phyloP scores from a whole-genome alignment of 2,888 invertebrate species.

The Notodonta dromedarius region DNA sequence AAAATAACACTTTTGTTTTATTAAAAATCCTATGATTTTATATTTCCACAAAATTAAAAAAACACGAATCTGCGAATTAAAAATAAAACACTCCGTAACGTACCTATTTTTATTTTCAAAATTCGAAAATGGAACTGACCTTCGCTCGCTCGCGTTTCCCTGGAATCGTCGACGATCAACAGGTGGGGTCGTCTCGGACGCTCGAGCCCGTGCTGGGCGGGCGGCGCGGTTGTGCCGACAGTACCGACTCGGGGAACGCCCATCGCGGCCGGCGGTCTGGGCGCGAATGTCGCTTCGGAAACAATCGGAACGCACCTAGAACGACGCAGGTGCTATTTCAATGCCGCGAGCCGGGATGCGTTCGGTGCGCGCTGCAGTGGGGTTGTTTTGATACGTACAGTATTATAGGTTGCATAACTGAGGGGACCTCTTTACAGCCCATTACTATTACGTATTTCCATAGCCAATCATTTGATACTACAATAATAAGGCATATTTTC shows the following conservation, averaged over 20 bases:
- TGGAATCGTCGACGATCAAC: conserved; percentile 80
- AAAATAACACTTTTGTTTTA: no score
- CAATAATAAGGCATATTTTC: no score
- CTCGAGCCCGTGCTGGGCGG: conserved; percentile 63
- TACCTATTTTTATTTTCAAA: conserved; percentile 12
- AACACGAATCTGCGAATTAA: neutral
- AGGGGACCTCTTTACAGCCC: no score
- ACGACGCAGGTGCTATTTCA: conserved; percentile 31
- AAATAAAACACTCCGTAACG: neutral
- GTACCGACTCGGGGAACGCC: conserved; percentile 69
- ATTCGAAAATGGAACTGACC: conserved; percentile 51
- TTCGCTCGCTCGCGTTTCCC: conserved; percentile 68
- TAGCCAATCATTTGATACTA: no score
- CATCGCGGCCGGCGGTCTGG: conserved; percentile 77
- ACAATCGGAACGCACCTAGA: conserved; percentile 37
- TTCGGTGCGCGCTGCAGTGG: conserved; percentile 27
- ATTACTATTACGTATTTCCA: no score
- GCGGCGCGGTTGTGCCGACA: conserved; percentile 58
- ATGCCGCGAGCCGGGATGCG: conserved; percentile 4
- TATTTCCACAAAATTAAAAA: neutral
- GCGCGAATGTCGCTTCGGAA: conserved; percentile 69
- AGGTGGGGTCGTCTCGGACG: conserved; percentile 71
- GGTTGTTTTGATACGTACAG: conserved; percentile 18
- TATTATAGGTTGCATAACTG: no score
- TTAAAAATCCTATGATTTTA: no score